Base-by-base conservation (phyloP, 2,113 vertebrate genomes). In the Atractosteus spatula region DNA sequence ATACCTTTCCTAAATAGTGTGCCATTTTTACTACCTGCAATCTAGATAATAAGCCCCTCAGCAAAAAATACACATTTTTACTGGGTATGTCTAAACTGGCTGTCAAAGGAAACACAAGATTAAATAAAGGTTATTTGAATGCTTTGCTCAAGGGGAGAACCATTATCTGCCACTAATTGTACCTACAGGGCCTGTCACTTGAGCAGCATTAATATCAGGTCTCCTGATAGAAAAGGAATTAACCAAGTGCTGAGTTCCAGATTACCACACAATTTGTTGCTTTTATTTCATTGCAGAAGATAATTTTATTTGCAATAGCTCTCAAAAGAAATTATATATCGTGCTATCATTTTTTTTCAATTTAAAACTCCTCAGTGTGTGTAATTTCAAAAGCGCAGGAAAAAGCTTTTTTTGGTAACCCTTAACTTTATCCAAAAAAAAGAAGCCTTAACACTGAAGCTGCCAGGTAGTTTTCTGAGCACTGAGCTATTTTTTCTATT, bases 91-190 rank as follows among this genome's bases (percentile, higher is more conserved):
- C 71, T 75, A 66, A 82, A 81, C 84, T 86, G 1, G 55, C 68
- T 55, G 41, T 77, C 84, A 78, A 77, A 78, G 79, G 83, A 85
- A 80, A 73, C 76, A 14, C 42, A 64, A 69, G 83, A 88, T 85
- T 80, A 80, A 85, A 88, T 87, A 78, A 79, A 86, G n/a, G 57
- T 59, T 89, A 87, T 81, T 88, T 85, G 71, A 82, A 72, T 81
- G 78, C 72, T 81, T 42, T 63, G 75, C 66, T 72, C 76, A 75
- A 65, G 71, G 79, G 76, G 55, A 77, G 71, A 55, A 72, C 71
- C 72, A 84, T 86, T 87, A 85, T 82, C 79, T 81, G 62, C 70
- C 78, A 77, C 83, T 92, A 88, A 90, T 86, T 90, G 85, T 79
- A 85, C 82, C 85, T 85, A 81, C 81, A 82, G 83, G 83, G 74